Conservation (phyloP, 2,113 vertebrate species). For the Salminus brasiliensis region DNA sequence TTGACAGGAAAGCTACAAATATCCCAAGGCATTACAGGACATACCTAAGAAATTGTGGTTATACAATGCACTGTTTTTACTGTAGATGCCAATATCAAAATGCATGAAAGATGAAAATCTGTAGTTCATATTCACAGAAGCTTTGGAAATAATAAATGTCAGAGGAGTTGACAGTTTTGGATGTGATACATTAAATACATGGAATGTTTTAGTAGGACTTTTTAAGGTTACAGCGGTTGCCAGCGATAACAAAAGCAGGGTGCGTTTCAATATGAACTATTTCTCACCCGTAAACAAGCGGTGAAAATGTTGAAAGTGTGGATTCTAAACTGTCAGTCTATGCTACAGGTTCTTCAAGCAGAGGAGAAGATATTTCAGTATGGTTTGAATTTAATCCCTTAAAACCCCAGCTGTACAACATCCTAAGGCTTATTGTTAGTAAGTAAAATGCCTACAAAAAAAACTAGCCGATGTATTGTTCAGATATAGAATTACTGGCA, state of each 20-base stretch:
- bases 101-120: neutral
- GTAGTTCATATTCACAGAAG: neutral
- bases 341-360: no score
- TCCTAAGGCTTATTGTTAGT: no score
- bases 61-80: neutral
- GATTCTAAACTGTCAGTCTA: no score
- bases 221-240: neutral
- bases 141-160: neutral
- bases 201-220: neutral
- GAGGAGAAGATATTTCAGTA: no score
- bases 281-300: no score
- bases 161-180: neutral
- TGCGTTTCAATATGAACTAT: neutral
- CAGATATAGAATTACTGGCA: no score
- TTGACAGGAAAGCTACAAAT: neutral
- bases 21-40: neutral
- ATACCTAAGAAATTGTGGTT: conserved; percentile 8
- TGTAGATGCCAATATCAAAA: neutral
- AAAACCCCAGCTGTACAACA: no score
- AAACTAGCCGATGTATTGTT: no score
- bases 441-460: no score
- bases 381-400: no score
- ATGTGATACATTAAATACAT: neutral
- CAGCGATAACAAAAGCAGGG: neutral
- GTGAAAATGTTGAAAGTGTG: no score